Evolutionary conservation across 1,140 invertebrate species (phyloP).

Genomic region (Adoxophyes honmai): DNA sequence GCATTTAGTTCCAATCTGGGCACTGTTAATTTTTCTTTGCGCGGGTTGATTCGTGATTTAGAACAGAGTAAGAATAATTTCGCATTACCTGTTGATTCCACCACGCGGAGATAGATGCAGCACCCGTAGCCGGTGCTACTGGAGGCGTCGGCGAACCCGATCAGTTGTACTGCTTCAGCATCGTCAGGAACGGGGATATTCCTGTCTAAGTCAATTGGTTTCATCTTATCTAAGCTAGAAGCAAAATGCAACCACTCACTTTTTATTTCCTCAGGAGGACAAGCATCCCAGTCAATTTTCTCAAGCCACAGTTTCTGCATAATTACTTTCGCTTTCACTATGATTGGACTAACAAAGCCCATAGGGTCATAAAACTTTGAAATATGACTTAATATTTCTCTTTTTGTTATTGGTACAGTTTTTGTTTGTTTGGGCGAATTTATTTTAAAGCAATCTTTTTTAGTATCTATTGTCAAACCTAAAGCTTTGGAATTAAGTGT

Average conservation of each 20-base stretch:
- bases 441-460: too few relatives aligned
- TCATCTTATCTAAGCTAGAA: conserved; percentile 1
- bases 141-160: conserved; percentile 20
- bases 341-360: conserved; percentile 27
- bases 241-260: conserved; percentile 17
- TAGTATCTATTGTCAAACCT: conserved; percentile 17
- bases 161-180: not conserved
- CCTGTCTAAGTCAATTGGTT: conserved; percentile 5
- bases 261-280: not conserved
- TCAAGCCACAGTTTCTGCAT: conserved; percentile 26
- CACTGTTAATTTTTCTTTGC: conserved; percentile 35
- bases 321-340: conserved; percentile 23
- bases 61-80: conserved; percentile 16
- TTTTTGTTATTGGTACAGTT: too few relatives aligned
- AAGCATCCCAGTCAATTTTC: conserved; percentile 23
- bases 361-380: conserved; percentile 31
- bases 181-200: conserved; percentile 1
- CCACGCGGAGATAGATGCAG: conserved; percentile 19
- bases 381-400: conserved; percentile 24
- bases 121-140: conserved; percentile 20
- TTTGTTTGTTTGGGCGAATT: too few relatives aligned
- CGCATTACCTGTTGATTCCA: not conserved
- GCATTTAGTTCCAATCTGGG: conserved; percentile 39
- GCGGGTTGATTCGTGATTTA: conserved; percentile 43
- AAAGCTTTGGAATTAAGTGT: conserved; percentile 20